A percentile compares a stretch with the other conserved stretches of the same genome.
Evolutionary conservation across 2,797 vertebrate species (phyloP).

Genomic region (Galago senegalensis): DNA sequence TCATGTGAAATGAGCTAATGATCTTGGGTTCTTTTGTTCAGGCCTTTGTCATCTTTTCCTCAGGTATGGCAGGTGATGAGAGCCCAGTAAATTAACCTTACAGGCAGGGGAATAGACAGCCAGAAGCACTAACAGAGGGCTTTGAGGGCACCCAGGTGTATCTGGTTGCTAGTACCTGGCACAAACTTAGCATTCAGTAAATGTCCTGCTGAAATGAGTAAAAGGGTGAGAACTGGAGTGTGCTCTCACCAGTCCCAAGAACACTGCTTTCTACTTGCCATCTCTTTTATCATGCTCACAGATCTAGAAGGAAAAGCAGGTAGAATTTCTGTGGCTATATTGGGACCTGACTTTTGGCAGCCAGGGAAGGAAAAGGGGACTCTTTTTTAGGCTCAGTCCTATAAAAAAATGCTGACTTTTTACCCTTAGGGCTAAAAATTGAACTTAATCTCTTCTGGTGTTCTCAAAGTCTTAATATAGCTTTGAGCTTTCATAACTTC

Average conservation of each 20-base stretch:
- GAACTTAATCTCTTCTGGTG: background rate
- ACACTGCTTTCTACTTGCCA: no score
- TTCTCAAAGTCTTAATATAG: background rate
- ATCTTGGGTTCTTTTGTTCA: background rate
- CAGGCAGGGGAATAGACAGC: background rate
- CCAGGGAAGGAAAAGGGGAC: background rate
- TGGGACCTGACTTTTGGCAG: background rate
- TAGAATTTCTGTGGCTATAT: background rate
- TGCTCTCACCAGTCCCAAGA: background rate
- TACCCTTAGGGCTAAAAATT: background rate
- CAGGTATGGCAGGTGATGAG: background rate
- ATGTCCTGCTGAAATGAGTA: background rate
- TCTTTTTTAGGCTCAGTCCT: background rate
- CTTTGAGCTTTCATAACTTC: background rate
- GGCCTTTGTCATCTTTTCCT: background rate
- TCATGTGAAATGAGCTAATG: background rate
- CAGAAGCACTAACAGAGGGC: background rate
- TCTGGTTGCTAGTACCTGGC: background rate
- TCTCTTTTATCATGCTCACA: background rate
- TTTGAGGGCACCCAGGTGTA: no score
- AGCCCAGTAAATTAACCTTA: background rate
- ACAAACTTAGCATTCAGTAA: no score
- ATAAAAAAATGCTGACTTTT: background rate
- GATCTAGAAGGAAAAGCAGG: background rate
- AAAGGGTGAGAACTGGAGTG: fast-evolving